Base-by-base conservation (phyloP, 2,113 vertebrate species). In the Prochilodus magdalenae region DNA sequence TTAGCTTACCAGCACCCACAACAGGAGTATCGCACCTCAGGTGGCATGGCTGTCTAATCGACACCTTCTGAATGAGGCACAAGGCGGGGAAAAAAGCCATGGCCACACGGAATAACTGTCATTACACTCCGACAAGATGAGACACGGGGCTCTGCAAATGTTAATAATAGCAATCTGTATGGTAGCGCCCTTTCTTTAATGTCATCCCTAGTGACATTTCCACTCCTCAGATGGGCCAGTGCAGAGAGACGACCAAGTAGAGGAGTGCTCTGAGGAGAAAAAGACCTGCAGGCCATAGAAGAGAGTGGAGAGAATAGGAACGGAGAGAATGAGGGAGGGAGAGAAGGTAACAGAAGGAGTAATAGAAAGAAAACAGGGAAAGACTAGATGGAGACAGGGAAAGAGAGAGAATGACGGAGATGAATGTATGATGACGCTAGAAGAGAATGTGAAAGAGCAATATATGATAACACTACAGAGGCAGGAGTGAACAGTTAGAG, bases 151-250 rank as follows among this genome's bases (percentile, higher is more conserved):
- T 79, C 60, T 60, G 75, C 63, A 83, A 79, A 87, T 84, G 77
- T 80, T 84, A 83, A 84, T 84, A 83, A 89, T 78, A 81, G 82
- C 82, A 86, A 79, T 83, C 63, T 71, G 81, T 83, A 81, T 75
- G 62, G 77, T 79, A 82, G 84, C 79, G 77, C 67, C 77, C 80
- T 78, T 83, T 84, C 73, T 81, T 84, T 86, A 87, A 87, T 84
- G 78, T 80, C 77, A 84, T 79, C 75, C 40, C 65, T 49, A 14
- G 69, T 84, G 82, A 84, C 84, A 87, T 87, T 87, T 74, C 63
- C 74, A 73, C 36, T 20, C 73, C 80, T 78, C 73, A 51, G 80
- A 53, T 33, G 73, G 53, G 33, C 27, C 47, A 67, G 53, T 22
- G 14, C 22, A 49, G 53, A 26, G 12, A 76, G 49, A 65, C n/a